Evolutionary conservation across 1,140 invertebrate species (phyloP).

Genomic region (Eriocheir sinensis): DNA sequence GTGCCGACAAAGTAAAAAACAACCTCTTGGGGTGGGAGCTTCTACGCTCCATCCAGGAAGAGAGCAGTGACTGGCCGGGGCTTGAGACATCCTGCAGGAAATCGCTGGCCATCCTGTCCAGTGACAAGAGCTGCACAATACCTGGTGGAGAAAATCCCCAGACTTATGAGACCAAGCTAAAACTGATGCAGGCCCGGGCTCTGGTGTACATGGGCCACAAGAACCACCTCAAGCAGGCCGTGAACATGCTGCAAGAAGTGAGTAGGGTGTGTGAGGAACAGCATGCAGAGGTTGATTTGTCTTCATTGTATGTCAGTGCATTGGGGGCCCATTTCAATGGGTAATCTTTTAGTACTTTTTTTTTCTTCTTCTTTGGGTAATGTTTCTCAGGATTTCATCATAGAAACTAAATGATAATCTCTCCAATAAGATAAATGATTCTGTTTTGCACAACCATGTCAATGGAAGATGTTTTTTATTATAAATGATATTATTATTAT

Average conservation of each 20-base stretch:
- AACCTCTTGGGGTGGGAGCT: conserved; percentile 67
- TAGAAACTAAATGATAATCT: too few species aligned
- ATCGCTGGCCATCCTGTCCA: conserved; percentile 49
- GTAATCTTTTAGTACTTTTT: too few species aligned
- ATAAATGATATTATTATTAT: too few species aligned
- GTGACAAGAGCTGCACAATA: conserved; percentile 39
- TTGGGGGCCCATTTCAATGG: too few species aligned
- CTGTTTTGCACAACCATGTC: too few species aligned
- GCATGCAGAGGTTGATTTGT: not conserved
- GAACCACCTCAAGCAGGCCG: conserved; percentile 67
- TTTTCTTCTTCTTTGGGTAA: too few species aligned
- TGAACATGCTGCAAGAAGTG: conserved; percentile 67
- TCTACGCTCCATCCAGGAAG: conserved; percentile 44
- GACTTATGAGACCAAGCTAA: conserved; percentile 35
- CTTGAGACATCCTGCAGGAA: conserved; percentile 69
- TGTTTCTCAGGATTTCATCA: too few species aligned
- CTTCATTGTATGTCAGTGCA: too few species aligned
- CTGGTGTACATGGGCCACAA: conserved; percentile 76
- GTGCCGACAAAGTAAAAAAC: conserved; percentile 57
- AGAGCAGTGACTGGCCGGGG: conserved; percentile 69
- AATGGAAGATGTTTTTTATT: too few species aligned
- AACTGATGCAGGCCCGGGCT: conserved; percentile 64
- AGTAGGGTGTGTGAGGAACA: not conserved
- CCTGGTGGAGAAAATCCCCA: conserved; percentile 51
- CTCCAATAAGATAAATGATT: too few species aligned